Conservation (phyloP, 2,888 invertebrate genomes). For the Acanthosepion esculentum region DNA sequence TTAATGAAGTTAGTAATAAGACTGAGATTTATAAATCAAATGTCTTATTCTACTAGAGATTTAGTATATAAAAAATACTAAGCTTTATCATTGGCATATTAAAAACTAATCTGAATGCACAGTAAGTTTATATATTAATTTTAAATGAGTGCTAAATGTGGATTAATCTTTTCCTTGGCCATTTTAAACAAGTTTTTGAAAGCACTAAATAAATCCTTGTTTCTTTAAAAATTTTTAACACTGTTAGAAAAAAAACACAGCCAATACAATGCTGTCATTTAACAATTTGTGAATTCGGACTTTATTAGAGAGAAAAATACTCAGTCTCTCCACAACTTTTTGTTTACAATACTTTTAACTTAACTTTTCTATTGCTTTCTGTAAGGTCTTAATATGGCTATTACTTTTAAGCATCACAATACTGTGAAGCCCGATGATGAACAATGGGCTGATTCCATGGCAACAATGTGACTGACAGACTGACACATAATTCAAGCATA, state of each 20-base stretch:
- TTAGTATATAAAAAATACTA: not conserved
- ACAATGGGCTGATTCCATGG: not conserved
- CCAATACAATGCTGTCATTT: not conserved
- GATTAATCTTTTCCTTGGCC: not conserved
- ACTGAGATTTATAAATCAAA: not conserved
- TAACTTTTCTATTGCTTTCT: not conserved
- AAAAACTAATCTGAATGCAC: not conserved
- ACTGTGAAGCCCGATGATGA: not conserved
- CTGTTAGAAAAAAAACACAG: not conserved
- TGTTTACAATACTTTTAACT: not conserved
- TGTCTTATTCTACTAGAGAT: not conserved
- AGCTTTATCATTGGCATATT: not conserved
- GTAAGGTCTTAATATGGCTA: not conserved
- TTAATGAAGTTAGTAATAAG: not conserved
- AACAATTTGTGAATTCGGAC: not conserved
- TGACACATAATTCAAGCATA: constrained; percentile 17
- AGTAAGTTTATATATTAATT: not conserved
- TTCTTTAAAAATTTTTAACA: not conserved
- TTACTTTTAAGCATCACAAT: not conserved
- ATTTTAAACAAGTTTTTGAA: not conserved
- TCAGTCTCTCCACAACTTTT: not conserved
- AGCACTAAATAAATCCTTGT: constrained; percentile 1
- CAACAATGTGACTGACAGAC: constrained; percentile 20
- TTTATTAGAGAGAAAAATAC: not conserved
- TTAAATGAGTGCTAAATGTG: not conserved